phyloP scores from a whole-genome alignment of 2,113 vertebrate genomes.

The Neotoma lepida region DNA sequence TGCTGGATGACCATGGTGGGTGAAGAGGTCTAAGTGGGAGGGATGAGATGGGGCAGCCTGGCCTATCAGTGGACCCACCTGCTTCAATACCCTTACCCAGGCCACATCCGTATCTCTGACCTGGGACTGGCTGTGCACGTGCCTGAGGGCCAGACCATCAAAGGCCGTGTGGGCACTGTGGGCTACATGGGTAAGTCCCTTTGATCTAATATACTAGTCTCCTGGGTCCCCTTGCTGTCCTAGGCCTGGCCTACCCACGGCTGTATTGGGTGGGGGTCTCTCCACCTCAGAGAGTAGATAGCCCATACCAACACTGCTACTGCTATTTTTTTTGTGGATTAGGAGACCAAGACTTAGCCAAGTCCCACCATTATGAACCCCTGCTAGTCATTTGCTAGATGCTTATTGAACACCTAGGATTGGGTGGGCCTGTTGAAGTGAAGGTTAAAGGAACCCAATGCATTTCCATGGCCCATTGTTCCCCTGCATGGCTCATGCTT shows the following conservation, averaged over 20 bases:
- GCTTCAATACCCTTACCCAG: slow-evolving; percentile 80
- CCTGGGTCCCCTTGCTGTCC: neutral
- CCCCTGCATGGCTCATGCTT: neutral
- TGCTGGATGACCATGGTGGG: slow-evolving; percentile 97
- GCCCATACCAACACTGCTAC: neutral
- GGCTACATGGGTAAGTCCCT: slow-evolving; percentile 96
- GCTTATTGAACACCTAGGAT: neutral
- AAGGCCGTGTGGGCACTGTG: slow-evolving; percentile 97
- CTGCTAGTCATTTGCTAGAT: neutral
- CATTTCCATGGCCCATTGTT: neutral
- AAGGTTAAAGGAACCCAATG: neutral
- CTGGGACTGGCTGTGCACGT: slow-evolving; percentile 95
- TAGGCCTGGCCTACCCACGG: neutral
- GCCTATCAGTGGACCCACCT: neutral
- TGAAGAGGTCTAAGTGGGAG: neutral
- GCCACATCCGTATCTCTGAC: slow-evolving; percentile 98
- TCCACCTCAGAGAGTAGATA: neutral
- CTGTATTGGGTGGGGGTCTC: neutral
- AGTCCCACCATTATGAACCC: neutral
- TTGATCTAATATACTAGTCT: neutral
- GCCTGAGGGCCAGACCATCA: slow-evolving; percentile 95
- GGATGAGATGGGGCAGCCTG: neutral
- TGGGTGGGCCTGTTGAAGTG: neutral
- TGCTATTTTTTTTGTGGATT: neutral
- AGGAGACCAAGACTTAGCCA: neutral